Evolutionary conservation across 2,797 vertebrate genomes (phyloP), one percentile per base, ranked within the genome.

Genomic region (Buceros bicornis): DNA sequence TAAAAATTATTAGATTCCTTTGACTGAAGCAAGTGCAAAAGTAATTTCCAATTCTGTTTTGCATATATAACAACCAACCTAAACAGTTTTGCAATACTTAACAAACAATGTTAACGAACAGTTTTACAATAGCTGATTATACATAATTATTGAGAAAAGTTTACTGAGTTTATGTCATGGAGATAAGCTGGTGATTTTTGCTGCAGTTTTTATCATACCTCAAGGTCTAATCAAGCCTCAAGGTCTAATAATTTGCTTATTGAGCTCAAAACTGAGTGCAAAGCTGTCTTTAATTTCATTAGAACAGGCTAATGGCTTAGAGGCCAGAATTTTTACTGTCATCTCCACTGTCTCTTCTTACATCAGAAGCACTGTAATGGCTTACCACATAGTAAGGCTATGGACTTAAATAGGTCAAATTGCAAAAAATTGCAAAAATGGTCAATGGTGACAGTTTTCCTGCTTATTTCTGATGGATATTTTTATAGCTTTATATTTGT

Each of bases 171-270:
- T 82, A 29, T 90, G 90, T 90, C 14, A 15, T 56, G 9, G 21
- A 78, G 73, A 64, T 76, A 82, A 83, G 22, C 20, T 82, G 31
- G 11, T 47, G n/a, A 45, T 79, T 87, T 93, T 82, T 33, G 22
- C 28, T 45, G n/a, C 14, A 82, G 67, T 26, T 89, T 86, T 90
- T 91, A 35, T 79, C 37, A 87, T 60, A 47, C 18, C 16, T 70
- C 45, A 82, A 50, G 58, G 26, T 79, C 72, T 94, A 83, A 33
- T 33, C 33, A 85, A 87, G 48, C 58, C 31, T 71, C 43, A 87
- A 62, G 31, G 58, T 74, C 62, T 88, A 65, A 66, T 76, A 74
- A 58, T 69, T 88, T 82, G 37, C 80, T 95, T 96, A 71, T 79
- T 81, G 50, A 88, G 42, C 45, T 96, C 65, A 74, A 76, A 93